These are phyloP conservation scores for Proctacanthus coquilletti DNA, from an alignment of 1,140 invertebrate species.

Conservation along the genomic window DNA sequence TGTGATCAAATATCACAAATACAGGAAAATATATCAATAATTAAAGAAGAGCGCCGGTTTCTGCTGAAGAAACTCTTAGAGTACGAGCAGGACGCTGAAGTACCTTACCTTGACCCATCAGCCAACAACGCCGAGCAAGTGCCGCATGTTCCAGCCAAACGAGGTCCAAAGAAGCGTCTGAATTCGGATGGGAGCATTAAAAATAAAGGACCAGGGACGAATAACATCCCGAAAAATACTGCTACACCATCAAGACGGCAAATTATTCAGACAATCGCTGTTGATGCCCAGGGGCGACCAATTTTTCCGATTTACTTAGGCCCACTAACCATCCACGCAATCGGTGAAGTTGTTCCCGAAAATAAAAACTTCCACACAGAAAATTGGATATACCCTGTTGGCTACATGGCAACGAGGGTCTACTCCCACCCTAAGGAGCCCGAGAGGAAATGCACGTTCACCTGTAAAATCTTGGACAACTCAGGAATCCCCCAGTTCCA, in stretches of 20 bases:
- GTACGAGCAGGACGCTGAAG: conserved; percentile 30
- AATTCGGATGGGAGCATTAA: conserved; percentile 3
- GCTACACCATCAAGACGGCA: conserved; percentile 31
- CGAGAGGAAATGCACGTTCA: conserved; percentile 58
- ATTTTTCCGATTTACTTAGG: conserved; percentile 60
- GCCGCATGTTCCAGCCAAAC: conserved; percentile 9
- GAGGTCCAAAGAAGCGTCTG: conserved; percentile 9
- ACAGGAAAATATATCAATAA: conserved; percentile 51
- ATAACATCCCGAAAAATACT: conserved; percentile 16
- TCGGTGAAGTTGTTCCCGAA: conserved; percentile 61
- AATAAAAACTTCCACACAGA: conserved; percentile 52
- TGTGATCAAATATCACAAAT: conserved; percentile 62
- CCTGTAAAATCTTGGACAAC: conserved; percentile 65
- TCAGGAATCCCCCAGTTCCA: conserved; percentile 59
- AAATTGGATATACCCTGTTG: conserved; percentile 62
- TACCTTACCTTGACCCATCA: conserved; percentile 3
- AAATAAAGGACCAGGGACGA: conserved; percentile 14
- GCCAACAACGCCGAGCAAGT: background rate
- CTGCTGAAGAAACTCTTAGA: conserved; percentile 46
- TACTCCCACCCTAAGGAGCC: conserved; percentile 58
- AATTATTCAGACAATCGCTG: conserved; percentile 44
- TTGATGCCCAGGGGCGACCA: conserved; percentile 50
- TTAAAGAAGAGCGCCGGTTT: conserved; percentile 56
- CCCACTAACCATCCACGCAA: conserved; percentile 55
- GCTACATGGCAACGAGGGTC: conserved; percentile 62